These are phyloP conservation scores for Emydura subglobosa DNA, from an alignment of 2,113 vertebrate genomes.

Conservation along the genomic window DNA sequence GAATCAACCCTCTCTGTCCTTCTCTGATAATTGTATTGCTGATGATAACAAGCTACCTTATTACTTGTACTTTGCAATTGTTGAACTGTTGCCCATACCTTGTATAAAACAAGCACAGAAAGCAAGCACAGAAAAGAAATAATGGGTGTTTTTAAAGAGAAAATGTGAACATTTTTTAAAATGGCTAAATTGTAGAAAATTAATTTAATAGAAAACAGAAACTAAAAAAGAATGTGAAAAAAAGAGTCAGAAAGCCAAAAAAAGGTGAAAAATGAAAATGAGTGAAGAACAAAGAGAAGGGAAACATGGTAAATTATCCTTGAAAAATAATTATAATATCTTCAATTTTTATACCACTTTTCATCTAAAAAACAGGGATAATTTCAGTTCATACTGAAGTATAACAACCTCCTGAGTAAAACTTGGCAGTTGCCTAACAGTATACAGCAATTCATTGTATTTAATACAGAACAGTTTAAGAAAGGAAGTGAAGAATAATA, in stretches of 20 bases:
- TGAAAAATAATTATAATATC: not conserved
- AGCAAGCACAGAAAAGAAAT: not conserved
- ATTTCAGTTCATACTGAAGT: not conserved
- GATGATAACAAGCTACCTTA: not conserved
- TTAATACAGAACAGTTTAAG: not conserved
- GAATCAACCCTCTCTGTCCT: not conserved
- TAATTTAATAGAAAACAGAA: not conserved
- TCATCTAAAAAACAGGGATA: not conserved
- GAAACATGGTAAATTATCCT: not conserved
- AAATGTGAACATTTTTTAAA: not conserved
- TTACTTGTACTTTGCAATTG: not conserved
- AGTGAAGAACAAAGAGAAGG: not conserved
- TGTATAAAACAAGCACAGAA: not conserved
- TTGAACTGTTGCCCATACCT: not conserved
- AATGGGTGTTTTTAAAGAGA: not conserved
- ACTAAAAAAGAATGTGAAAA: not conserved
- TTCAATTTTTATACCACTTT: not conserved
- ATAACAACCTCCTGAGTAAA: not conserved
- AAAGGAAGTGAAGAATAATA: not conserved
- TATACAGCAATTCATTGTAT: not conserved
- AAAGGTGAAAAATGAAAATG: not conserved
- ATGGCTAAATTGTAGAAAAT: not conserved
- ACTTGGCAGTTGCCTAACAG: not conserved
- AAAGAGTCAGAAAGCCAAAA: not conserved
- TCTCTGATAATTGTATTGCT: not conserved